Percentiles rank a stretch among this genome's conserved stretches.
These are phyloP conservation scores for Myopa tessellatipennis DNA, from an alignment of 2,888 invertebrate genomes.

Conservation along the genomic window DNA sequence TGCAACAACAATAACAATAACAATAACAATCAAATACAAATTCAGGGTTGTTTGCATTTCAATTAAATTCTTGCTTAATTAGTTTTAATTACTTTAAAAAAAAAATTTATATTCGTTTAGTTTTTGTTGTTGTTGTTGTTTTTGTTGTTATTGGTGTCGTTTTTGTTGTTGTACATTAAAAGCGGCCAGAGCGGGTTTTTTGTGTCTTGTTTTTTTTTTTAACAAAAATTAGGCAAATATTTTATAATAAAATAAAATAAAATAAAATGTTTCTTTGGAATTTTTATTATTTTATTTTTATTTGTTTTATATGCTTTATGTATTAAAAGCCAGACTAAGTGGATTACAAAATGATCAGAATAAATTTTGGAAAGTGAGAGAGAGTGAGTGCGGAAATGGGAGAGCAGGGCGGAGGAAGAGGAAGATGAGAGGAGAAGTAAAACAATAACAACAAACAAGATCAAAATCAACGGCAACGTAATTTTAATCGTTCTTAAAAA, in stretches of 20 bases:
- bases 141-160: no score
- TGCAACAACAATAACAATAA: background rate
- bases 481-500: no score
- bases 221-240: no score
- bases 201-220: background rate
- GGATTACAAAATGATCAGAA: constrained; percentile 18
- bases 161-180: background rate
- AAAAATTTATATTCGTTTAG: background rate
- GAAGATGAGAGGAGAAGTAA: background rate
- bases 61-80: background rate
- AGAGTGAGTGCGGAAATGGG: background rate
- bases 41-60: constrained; percentile 26
- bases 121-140: background rate
- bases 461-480: no score
- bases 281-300: background rate
- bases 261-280: background rate
- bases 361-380: background rate
- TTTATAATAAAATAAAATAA: no score
- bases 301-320: background rate
- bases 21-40: background rate
- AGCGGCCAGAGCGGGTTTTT: background rate
- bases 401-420: background rate
- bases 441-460: no score
- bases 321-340: constrained; percentile 25
- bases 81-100: constrained; percentile 13